These are phyloP conservation scores for Tinamus guttatus DNA, from an alignment of 2,113 vertebrate species.

Conservation along the genomic window DNA sequence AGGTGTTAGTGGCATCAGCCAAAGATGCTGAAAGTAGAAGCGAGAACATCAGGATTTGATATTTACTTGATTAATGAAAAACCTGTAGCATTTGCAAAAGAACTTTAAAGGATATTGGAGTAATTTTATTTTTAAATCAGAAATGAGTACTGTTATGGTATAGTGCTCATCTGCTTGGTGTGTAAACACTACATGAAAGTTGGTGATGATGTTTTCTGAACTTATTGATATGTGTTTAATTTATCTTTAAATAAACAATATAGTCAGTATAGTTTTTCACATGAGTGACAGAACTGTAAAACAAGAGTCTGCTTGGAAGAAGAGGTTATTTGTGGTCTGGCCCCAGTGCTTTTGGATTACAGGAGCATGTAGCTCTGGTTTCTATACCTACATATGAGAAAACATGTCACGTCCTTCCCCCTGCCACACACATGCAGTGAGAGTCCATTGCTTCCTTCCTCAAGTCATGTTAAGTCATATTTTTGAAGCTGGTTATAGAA, in stretches of 20 bases:
- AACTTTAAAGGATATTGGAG: background rate
- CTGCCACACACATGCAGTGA: background rate
- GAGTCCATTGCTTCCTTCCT: background rate
- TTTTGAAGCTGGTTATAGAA: background rate
- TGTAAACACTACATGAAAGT: background rate
- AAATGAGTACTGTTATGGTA: rapidly evolving
- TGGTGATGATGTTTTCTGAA: background rate
- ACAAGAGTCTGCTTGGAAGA: background rate
- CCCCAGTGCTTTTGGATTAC: background rate
- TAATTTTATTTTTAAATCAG: background rate
- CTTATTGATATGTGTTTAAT: background rate
- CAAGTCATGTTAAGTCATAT: background rate
- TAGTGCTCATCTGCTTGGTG: background rate
- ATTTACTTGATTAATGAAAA: background rate
- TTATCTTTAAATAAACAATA: background rate
- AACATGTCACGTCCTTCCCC: background rate
- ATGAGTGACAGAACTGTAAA: background rate
- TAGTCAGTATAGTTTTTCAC: background rate
- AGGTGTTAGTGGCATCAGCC: background rate
- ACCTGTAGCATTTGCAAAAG: background rate
- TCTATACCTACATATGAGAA: background rate
- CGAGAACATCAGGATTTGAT: background rate
- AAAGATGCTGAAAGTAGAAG: background rate
- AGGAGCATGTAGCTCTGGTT: background rate
- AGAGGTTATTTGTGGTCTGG: background rate